Conservation (phyloP, 2,888 invertebrate genomes). For the Tortrix viridana region DNA sequence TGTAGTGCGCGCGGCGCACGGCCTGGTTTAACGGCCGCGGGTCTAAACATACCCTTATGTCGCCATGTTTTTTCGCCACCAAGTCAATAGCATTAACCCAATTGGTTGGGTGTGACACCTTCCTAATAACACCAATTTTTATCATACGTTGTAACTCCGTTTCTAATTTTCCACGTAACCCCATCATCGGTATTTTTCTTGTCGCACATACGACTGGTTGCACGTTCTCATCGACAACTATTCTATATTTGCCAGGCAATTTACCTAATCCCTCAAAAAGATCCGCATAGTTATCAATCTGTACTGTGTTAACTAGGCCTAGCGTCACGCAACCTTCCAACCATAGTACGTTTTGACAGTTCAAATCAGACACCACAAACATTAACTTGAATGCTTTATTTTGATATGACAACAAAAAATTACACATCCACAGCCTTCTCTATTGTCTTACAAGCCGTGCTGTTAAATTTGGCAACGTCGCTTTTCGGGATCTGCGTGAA, state of each 20-base stretch:
- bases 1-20: constrained; percentile 40
- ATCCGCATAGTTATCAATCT: constrained; percentile 34
- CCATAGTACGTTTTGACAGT: constrained; percentile 20
- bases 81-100: constrained; percentile 45
- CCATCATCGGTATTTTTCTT: constrained; percentile 44
- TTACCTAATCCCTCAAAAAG: constrained; percentile 43
- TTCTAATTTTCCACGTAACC: constrained; percentile 40
- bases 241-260: constrained; percentile 41
- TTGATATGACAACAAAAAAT: constrained; percentile 14
- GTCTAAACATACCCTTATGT: constrained; percentile 40
- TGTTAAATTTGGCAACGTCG: no score
- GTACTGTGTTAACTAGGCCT: not conserved
- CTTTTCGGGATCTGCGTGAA: no score
- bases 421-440: constrained; percentile 23
- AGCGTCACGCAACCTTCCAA: not conserved
- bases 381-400: constrained; percentile 20
- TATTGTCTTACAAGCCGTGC: no score
- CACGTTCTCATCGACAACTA: constrained; percentile 39
- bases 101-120: constrained; percentile 39
- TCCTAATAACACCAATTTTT: constrained; percentile 35
- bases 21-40: constrained; percentile 40
- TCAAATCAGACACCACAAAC: constrained; percentile 10
- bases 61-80: constrained; percentile 41
- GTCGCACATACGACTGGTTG: constrained; percentile 40
- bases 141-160: constrained; percentile 36